Conservation (phyloP, 2,888 invertebrate genomes). For the Cristatella mucedo region DNA sequence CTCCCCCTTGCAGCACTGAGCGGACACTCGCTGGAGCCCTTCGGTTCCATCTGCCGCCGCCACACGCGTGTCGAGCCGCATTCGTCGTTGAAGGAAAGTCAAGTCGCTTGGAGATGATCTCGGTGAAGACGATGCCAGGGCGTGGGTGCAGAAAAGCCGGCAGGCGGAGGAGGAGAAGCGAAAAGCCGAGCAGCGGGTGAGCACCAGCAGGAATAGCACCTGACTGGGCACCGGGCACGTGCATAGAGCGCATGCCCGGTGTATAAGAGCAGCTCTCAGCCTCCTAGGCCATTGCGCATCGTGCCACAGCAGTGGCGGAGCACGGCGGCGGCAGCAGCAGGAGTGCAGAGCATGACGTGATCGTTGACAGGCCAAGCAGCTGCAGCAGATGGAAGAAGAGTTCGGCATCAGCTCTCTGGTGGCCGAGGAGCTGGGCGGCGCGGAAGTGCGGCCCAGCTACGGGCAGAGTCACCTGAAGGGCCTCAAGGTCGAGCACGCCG, state of each 20-base stretch:
- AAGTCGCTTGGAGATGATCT: constrained; percentile 44
- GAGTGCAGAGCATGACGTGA: too few relatives aligned
- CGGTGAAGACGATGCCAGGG: constrained; percentile 46
- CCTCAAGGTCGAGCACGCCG: constrained; percentile 64
- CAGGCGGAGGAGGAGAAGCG: constrained; percentile 59
- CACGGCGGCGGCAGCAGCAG: too few relatives aligned
- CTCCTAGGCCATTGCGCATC: too few relatives aligned
- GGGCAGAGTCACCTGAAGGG: constrained; percentile 57
- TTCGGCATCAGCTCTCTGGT: constrained; percentile 74
- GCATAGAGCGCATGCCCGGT: too few relatives aligned
- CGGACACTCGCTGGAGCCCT: too few relatives aligned
- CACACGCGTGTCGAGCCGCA: too few relatives aligned
- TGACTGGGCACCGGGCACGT: too few relatives aligned
- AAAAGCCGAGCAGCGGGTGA: constrained; percentile 65
- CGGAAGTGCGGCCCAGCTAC: constrained; percentile 47
- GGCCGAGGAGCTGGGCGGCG: constrained; percentile 52
- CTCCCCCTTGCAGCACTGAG: constrained; percentile 2
- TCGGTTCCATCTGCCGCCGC: too few relatives aligned
- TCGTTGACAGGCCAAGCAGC: too few relatives aligned
- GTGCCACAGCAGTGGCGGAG: too few relatives aligned
- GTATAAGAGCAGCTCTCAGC: too few relatives aligned
- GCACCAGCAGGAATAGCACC: constrained; percentile 17
- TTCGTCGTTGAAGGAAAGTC: constrained; percentile 20
- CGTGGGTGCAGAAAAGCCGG: constrained; percentile 70
- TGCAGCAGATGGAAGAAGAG: constrained; percentile 85